Evolutionary conservation across 1,140 invertebrate genomes (phyloP), one percentile per base, ranked within the genome.

Genomic region (Drosophila ogumai): DNA sequence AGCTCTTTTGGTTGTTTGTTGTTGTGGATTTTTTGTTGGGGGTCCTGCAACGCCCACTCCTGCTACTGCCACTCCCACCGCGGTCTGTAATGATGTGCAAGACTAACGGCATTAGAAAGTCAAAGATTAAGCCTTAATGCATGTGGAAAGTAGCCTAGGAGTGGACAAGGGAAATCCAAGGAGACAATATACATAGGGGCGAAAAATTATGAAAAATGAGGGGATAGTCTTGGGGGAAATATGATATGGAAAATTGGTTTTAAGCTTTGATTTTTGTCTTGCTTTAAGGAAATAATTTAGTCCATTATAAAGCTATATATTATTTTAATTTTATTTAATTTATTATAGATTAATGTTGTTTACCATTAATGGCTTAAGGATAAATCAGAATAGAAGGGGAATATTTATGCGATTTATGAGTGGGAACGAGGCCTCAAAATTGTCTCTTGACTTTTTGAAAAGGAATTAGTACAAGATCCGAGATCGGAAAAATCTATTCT

Each of bases 41-140:
- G 50, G 36, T 50, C 68, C 69, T 50, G 52, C 31, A 58, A 73
- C 69, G 54, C 52, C 68, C 66, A 72, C 68, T 72, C 31, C 54
- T 34, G 69, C 69, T 50, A 73, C 67, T 72, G 67, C 44, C 67
- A 73, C 69, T 40, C 59, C 69, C 50, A 32, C 44, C 52, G 40
- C 19, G 36, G 28, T 12, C 22, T 34, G 44, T 75, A 75, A 75
- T 75, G 73, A 75, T 75, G 73, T 75, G 72, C 73, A 66, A 75
- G 60, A 75, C 60, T 38, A 66, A 56, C 52, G 75, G 73, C 61
- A 75, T 75, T 75, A 75, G 73, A 75, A 75, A 75, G 73, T 75
- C 72, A 66, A 56, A 66, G 73, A 75, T 75, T 75, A 66, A 57
- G 36, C 38, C 73, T 40, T 58, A 75, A 75, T 75, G 73, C 59